Base-by-base conservation (phyloP, 2,113 vertebrate species). In the Toxotes chatareus region DNA sequence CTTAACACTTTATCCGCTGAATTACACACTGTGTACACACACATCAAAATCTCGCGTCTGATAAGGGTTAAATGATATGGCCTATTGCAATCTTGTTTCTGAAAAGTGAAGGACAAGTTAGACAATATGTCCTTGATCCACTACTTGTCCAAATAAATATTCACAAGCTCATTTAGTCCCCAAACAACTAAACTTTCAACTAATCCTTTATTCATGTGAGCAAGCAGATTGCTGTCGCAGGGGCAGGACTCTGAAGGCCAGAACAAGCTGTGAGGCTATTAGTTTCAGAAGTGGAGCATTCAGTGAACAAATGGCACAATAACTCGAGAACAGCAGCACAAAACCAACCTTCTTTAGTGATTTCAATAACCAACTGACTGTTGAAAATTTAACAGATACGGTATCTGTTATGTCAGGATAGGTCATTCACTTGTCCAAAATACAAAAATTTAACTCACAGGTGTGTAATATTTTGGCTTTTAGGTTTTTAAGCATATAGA, bases 161-260 rank as follows among this genome's bases (percentile, higher is more conserved):
- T 84, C 61, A 82, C 71, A 67, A 32, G 49, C 57, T 57, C 72
- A 82, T 14, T 88, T 87, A 79, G 79, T 59, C 66, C 38, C 60
- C 56, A 86, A 79, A 86, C 79, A 80, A 67, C 67, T 65, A 80
- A 88, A 82, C 80, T 36, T 86, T 88, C 69, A 81, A 67, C 73
- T 87, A 13, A 92, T 90, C 65, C 72, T 84, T 92, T 88, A 87
- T 89, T 88, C 40, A 80, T 91, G 63, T 79, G 82, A 88, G 70
- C 82, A 88, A 91, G 88, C 56, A 53, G 85, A 84, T 78, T 83
- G 64, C 55, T 76, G 85, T 79, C 32, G 55, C 56, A 44, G 12
- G 55, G 11, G 27, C 65, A 74, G 12, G 73, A 73, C 73, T 21
- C 56, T 53, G 55, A 70, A 66, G 78, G 57, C 79, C 61, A 73